Evolutionary conservation across 2,113 vertebrate genomes (phyloP).

Genomic region (Leptosomus discolor): DNA sequence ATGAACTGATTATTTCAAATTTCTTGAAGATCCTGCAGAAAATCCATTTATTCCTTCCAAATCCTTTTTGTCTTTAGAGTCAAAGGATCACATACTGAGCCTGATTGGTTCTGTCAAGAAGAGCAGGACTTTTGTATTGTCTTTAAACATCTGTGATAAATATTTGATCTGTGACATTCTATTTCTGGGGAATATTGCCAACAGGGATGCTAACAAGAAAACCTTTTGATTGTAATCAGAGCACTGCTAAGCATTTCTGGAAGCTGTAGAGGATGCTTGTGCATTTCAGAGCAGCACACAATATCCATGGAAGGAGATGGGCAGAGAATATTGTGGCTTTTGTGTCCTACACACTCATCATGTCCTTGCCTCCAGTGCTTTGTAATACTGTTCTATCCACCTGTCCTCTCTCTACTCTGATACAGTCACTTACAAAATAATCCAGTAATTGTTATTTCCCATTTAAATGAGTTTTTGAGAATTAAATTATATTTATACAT

Average conservation of each 20-base stretch:
- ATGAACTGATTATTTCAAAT: not conserved
- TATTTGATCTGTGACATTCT: conserved; percentile 61
- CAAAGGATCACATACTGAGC: not conserved
- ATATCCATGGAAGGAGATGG: not conserved
- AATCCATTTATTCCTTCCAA: not conserved
- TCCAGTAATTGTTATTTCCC: not conserved
- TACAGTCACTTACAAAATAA: not conserved
- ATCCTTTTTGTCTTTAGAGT: not conserved
- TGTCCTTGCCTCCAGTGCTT: not conserved
- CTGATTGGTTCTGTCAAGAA: not conserved
- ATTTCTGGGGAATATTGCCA: not conserved
- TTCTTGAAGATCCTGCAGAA: not conserved
- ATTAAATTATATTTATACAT: not conserved
- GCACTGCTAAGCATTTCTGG: not conserved
- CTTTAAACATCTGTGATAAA: conserved; percentile 58
- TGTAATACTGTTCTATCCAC: not conserved
- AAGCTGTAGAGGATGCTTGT: not conserved
- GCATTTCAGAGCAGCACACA: not conserved
- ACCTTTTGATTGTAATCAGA: not conserved
- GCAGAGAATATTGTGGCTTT: not conserved
- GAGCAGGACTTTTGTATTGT: conserved; percentile 39
- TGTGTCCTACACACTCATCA: not conserved
- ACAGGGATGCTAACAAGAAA: not conserved
- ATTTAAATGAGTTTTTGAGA: not conserved
- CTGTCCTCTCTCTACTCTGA: not conserved